phyloP scores from a whole-genome alignment of 2,113 vertebrate genomes.

The Melozone crissalis region DNA sequence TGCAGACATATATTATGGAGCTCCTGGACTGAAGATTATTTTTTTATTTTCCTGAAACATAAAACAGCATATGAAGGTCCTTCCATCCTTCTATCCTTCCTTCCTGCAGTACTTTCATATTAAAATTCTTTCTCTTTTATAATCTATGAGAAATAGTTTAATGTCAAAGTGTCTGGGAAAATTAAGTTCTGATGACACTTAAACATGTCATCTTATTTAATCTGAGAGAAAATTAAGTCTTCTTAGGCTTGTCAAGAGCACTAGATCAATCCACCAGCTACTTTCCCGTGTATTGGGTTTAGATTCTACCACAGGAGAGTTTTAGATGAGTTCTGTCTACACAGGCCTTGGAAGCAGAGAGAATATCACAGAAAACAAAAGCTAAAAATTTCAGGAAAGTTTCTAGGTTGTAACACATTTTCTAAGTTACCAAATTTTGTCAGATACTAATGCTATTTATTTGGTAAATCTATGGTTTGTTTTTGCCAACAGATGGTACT shows the following conservation, averaged over 20 bases:
- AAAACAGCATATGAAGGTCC: not conserved
- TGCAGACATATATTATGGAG: not conserved
- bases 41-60: not conserved
- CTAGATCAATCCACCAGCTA: not conserved
- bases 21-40: not conserved
- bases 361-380: not conserved
- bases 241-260: not conserved
- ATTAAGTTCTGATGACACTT: not conserved
- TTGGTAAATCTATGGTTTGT: not conserved
- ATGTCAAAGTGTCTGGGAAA: not conserved
- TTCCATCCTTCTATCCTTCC: not conserved
- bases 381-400: fast-evolving
- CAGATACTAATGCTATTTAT: not conserved
- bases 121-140: not conserved
- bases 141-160: not conserved
- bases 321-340: not conserved
- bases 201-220: not conserved
- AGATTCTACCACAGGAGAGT: not conserved
- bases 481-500: not conserved
- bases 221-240: not conserved
- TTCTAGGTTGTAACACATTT: not conserved
- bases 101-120: not conserved
- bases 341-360: not conserved
- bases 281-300: not conserved
- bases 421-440: not conserved